phyloP scores from a whole-genome alignment of 2,797 vertebrate species.

The Prunella strophiata region DNA sequence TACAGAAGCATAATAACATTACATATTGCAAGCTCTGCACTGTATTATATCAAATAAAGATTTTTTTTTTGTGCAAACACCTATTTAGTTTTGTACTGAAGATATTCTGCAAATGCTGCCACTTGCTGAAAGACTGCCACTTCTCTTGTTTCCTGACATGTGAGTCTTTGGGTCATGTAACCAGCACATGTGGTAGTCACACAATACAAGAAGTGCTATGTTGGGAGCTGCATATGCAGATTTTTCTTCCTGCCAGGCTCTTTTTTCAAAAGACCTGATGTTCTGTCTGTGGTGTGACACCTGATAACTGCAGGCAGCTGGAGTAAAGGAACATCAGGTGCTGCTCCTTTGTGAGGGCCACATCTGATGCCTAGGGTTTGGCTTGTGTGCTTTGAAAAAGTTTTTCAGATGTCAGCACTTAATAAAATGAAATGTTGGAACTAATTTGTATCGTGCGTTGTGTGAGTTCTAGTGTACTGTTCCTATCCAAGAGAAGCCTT shows the following conservation, averaged over 20 bases:
- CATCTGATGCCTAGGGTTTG: background rate
- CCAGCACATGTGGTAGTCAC: background rate
- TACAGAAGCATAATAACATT: background rate
- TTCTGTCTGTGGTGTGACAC: background rate
- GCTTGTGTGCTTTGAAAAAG: background rate
- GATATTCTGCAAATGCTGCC: background rate
- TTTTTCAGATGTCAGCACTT: background rate
- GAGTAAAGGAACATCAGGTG: background rate
- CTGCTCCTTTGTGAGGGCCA: background rate
- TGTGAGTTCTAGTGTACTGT: background rate
- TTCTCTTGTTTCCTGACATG: conserved; percentile 10
- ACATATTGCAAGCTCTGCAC: background rate
- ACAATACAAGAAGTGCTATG: background rate
- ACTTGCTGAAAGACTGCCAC: background rate
- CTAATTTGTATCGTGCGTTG: background rate
- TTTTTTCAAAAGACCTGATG: background rate
- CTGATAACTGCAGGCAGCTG: background rate
- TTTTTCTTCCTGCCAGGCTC: background rate
- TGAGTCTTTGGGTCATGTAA: background rate
- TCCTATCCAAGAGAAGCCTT: background rate
- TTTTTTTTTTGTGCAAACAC: background rate
- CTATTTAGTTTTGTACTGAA: background rate
- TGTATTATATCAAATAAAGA: background rate
- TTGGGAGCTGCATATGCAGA: rapidly evolving
- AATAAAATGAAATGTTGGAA: background rate